Evolutionary conservation across 2,888 invertebrate genomes (phyloP).

Genomic region (Drosophila neonasuta): DNA sequence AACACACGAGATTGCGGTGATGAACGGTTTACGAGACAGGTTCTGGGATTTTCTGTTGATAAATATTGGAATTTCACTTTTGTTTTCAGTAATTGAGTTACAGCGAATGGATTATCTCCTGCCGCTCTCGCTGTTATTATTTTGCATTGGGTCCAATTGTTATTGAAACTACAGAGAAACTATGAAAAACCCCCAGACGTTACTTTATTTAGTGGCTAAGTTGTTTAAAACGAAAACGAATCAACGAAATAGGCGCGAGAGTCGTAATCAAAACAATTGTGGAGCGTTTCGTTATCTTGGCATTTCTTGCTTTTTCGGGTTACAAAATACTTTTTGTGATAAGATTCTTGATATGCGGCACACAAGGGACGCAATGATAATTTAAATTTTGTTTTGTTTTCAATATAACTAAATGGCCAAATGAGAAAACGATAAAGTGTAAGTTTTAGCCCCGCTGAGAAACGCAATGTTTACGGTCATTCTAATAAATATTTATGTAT

Average conservation of each 20-base stretch:
- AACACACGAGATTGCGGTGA: constrained; percentile 18
- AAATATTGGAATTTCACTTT: constrained; percentile 44
- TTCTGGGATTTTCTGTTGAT: constrained; percentile 46
- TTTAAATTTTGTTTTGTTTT: constrained; percentile 59
- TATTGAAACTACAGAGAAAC: background rate
- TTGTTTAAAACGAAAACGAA: background rate
- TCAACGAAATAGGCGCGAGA: constrained; percentile 33
- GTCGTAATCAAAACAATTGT: constrained; percentile 68
- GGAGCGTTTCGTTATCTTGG: constrained; percentile 56
- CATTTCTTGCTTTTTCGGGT: constrained; percentile 43
- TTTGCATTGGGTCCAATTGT: constrained; percentile 13
- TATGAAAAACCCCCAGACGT: constrained; percentile 19
- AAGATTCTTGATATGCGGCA: constrained; percentile 63
- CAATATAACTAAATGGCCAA: constrained; percentile 47
- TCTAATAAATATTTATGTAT: constrained; percentile 30
- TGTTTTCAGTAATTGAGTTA: constrained; percentile 19
- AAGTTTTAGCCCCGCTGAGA: constrained; percentile 6
- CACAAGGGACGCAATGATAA: constrained; percentile 56
- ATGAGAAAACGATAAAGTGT: constrained; percentile 36
- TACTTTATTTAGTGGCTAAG: constrained; percentile 11
- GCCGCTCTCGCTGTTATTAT: background rate
- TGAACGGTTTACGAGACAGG: constrained; percentile 1
- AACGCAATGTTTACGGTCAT: constrained; percentile 16
- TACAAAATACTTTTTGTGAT: constrained; percentile 67
- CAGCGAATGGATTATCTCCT: constrained; percentile 36